Evolutionary conservation across 2,888 invertebrate genomes (phyloP).

Genomic region (Apeira syringaria): DNA sequence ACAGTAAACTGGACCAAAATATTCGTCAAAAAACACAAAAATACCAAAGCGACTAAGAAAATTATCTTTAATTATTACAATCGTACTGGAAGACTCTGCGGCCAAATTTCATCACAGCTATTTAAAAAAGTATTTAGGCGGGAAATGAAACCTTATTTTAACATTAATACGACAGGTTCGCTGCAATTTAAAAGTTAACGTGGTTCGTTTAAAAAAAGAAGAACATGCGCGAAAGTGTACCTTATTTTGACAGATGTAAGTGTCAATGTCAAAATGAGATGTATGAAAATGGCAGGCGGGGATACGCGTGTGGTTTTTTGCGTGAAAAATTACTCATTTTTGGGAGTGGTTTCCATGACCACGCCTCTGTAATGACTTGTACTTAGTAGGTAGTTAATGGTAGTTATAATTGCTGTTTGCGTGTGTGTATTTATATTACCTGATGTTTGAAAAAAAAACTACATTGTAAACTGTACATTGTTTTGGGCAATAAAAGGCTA

Average conservation of each 20-base stretch:
- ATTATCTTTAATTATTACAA: constrained; percentile 52
- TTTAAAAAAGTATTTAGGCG: constrained; percentile 17
- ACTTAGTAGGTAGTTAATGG: too few species aligned
- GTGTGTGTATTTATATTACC: too few species aligned
- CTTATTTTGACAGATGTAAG: constrained; percentile 27
- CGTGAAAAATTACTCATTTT: constrained; percentile 29
- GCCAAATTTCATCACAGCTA: constrained; percentile 1
- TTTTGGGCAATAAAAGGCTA: too few species aligned
- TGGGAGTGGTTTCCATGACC: constrained; percentile 25
- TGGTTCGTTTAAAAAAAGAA: constrained; percentile 11
- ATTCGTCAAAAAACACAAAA: constrained; percentile 45
- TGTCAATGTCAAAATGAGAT: constrained; percentile 20
- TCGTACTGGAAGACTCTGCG: constrained; percentile 24
- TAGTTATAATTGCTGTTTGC: too few species aligned
- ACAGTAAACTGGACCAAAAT: constrained; percentile 37
- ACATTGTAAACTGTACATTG: too few species aligned
- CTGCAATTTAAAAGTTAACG: constrained; percentile 4
- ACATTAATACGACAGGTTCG: constrained; percentile 12
- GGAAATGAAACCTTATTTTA: constrained; percentile 23
- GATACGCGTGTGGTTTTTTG: constrained; percentile 24
- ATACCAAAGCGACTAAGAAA: constrained; percentile 48
- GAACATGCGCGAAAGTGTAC: constrained; percentile 19
- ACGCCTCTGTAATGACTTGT: constrained; percentile 29
- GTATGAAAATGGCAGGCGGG: constrained; percentile 29
- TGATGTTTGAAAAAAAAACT: too few species aligned